Evolutionary conservation across 1,140 invertebrate species (phyloP).

Genomic region (Ruditapes philippinarum): DNA sequence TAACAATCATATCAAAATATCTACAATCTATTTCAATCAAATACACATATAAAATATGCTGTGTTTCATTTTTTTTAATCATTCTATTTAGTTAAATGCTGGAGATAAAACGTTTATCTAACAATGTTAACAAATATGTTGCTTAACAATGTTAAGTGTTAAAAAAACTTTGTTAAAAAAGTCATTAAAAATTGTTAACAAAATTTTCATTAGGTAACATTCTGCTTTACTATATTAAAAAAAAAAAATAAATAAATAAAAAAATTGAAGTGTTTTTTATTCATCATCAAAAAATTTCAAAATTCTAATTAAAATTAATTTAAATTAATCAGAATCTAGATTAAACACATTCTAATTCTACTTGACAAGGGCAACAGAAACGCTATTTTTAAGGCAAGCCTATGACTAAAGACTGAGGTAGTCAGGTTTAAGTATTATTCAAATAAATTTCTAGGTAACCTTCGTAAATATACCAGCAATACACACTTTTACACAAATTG

Average conservation of each 20-base stretch:
- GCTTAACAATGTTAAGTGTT: too few species aligned
- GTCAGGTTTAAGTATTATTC: neutral
- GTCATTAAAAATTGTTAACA: too few species aligned
- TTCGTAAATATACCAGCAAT: neutral
- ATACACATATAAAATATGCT: neutral
- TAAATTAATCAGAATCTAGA: neutral
- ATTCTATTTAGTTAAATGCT: neutral
- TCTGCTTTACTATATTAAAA: too few species aligned
- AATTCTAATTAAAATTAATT: neutral
- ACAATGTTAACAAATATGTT: too few species aligned
- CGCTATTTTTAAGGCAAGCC: neutral
- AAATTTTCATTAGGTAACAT: neutral
- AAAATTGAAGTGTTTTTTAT: neutral
- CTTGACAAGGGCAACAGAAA: neutral
- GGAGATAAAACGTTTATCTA: neutral
- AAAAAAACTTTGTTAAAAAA: too few species aligned
- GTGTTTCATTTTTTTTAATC: neutral
- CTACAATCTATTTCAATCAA: neutral
- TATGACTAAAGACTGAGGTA: neutral
- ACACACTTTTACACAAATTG: neutral
- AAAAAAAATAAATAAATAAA: neutral
- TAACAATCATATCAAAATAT: conserved; percentile 3
- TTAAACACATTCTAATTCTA: neutral
- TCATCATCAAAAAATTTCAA: too few species aligned
- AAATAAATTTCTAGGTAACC: neutral